Percentiles rank a stretch among this genome's conserved stretches.
Evolutionary conservation across 2,113 vertebrate genomes (phyloP).

Genomic region (Hippopotamus amphibius): DNA sequence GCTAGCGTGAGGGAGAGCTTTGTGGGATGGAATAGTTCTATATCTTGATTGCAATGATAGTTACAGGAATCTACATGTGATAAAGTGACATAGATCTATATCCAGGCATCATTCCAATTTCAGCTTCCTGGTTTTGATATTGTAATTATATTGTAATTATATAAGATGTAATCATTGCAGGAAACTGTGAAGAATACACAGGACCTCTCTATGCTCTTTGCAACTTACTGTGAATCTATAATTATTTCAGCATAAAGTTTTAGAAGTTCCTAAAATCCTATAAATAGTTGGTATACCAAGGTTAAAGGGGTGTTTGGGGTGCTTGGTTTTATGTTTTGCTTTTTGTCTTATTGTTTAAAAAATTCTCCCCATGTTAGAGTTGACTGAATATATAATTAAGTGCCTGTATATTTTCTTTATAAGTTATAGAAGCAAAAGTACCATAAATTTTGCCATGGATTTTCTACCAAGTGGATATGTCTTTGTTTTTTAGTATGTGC

Average conservation of each 20-base stretch:
- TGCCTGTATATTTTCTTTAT: not conserved
- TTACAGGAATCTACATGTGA: not conserved
- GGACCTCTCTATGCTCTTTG: not conserved
- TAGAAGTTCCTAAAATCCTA: not conserved
- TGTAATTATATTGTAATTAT: not conserved
- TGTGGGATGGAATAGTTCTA: not conserved
- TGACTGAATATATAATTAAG: not conserved
- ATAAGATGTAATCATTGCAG: not conserved
- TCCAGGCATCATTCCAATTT: not conserved
- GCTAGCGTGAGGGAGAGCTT: not conserved
- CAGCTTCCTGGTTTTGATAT: not conserved
- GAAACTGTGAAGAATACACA: not conserved
- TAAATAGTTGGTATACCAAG: not conserved
- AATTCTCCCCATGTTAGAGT: not conserved
- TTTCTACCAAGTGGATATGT: not conserved
- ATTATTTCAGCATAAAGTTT: conserved; percentile 10
- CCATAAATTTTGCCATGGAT: not conserved
- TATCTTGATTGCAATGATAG: not conserved
- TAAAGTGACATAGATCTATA: not conserved
- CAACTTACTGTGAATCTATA: not conserved
- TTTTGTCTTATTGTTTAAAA: conserved; percentile 29
- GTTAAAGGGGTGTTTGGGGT: not conserved
- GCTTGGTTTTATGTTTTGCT: not conserved
- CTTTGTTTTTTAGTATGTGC: conserved; percentile 82
- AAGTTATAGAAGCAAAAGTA: conserved; percentile 24